Evolutionary conservation across 2,113 vertebrate species (phyloP).

Genomic region (Bungarus multicinctus): DNA sequence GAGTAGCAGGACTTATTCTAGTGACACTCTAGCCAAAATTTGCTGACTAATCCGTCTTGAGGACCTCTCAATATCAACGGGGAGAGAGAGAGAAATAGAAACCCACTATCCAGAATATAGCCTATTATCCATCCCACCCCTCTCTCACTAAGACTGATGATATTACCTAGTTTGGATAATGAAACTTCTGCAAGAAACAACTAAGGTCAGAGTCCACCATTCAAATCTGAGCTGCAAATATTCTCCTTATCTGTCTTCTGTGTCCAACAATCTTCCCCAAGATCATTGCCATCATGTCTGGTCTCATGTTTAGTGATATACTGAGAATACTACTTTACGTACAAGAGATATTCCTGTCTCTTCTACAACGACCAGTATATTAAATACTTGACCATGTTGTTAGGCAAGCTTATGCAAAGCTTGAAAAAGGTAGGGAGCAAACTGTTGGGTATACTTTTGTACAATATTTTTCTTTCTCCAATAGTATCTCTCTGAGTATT

Average conservation of each 20-base stretch:
- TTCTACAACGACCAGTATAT: background rate
- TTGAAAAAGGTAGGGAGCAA: background rate
- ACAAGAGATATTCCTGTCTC: background rate
- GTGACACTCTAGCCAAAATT: background rate
- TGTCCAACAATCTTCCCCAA: background rate
- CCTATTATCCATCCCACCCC: too few relatives aligned
- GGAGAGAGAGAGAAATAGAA: too few relatives aligned
- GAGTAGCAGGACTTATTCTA: background rate
- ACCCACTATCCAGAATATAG: too few relatives aligned
- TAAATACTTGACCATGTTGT: background rate
- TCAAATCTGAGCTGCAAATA: background rate
- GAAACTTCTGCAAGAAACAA: too few relatives aligned
- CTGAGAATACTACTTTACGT: background rate
- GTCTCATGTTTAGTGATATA: background rate
- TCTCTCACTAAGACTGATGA: too few relatives aligned
- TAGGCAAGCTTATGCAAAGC: background rate
- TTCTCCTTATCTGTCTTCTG: background rate
- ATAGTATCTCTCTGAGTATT: background rate
- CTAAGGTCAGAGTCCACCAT: too few relatives aligned
- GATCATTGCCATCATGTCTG: background rate
- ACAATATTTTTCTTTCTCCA: background rate
- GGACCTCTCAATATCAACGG: background rate
- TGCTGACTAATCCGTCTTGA: background rate
- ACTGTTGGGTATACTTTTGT: background rate
- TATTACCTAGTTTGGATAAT: too few relatives aligned